phyloP scores from a whole-genome alignment of 2,113 vertebrate species.

The Panthera uncia region DNA sequence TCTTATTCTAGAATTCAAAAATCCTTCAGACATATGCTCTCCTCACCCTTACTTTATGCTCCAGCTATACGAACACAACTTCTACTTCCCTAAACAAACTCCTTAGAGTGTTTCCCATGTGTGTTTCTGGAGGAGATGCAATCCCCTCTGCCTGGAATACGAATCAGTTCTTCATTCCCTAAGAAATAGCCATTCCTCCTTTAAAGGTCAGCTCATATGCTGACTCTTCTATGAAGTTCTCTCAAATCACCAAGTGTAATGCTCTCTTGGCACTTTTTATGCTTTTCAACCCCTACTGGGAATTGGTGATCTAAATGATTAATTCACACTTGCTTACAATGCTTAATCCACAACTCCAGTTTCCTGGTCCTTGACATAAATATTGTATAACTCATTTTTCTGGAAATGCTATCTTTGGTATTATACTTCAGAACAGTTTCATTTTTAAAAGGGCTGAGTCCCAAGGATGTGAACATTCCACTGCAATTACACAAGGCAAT shows the following conservation, averaged over 20 bases:
- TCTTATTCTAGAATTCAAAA: background rate
- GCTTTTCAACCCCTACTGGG: background rate
- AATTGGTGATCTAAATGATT: background rate
- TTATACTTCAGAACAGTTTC: background rate
- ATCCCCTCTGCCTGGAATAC: background rate
- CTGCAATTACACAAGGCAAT: background rate
- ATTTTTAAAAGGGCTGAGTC: background rate
- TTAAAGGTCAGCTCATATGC: background rate
- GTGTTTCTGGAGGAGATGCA: background rate
- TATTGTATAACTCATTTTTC: background rate
- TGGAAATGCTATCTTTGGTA: background rate
- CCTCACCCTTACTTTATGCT: background rate
- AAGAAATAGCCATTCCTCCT: background rate
- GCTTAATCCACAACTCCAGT: background rate
- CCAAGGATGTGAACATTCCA: background rate
- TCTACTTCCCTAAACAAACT: background rate
- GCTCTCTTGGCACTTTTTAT: background rate
- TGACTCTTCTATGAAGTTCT: background rate
- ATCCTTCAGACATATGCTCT: background rate
- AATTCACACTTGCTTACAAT: constrained; percentile 3
- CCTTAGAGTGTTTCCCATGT: background rate
- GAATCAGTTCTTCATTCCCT: background rate
- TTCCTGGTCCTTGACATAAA: constrained; percentile 22
- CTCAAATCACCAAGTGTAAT: background rate
- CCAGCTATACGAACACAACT: background rate